Conservation (phyloP, 2,888 invertebrate genomes). For the Acanthosepion esculentum region DNA sequence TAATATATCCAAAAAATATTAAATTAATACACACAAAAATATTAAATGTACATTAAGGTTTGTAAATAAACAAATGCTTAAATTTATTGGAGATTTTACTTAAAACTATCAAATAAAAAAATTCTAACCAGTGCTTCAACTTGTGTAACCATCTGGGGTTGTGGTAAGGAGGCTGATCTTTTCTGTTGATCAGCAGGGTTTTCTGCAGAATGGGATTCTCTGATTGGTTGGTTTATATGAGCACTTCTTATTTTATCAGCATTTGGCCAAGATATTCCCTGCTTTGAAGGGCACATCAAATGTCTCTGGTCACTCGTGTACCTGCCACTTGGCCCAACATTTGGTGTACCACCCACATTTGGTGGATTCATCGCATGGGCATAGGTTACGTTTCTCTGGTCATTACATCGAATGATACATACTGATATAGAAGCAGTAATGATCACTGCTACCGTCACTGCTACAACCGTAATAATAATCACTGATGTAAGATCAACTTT, state of each 20-base stretch:
- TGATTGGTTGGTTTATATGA: background rate
- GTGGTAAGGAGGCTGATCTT: background rate
- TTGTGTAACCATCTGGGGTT: background rate
- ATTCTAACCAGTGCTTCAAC: background rate
- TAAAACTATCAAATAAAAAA: no score
- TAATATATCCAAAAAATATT: no score
- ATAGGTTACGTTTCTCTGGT: background rate
- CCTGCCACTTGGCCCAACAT: background rate
- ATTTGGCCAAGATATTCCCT: background rate
- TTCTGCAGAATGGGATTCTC: background rate
- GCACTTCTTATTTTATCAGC: background rate
- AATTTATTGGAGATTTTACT: no score
- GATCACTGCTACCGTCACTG: background rate
- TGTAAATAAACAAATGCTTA: no score
- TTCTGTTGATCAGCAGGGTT: background rate
- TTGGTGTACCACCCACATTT: background rate
- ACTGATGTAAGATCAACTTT: constrained; percentile 33
- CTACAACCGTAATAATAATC: background rate
- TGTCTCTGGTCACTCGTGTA: background rate
- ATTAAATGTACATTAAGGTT: no score
- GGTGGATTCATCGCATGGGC: background rate
- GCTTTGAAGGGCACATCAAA: constrained; percentile 21
- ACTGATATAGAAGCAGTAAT: background rate
- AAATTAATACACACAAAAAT: no score
- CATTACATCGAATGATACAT: background rate